Percentiles rank a stretch among this genome's conserved stretches.
Conservation (phyloP, 2,888 invertebrate genomes). For the Petrolisthes cinctipes region DNA sequence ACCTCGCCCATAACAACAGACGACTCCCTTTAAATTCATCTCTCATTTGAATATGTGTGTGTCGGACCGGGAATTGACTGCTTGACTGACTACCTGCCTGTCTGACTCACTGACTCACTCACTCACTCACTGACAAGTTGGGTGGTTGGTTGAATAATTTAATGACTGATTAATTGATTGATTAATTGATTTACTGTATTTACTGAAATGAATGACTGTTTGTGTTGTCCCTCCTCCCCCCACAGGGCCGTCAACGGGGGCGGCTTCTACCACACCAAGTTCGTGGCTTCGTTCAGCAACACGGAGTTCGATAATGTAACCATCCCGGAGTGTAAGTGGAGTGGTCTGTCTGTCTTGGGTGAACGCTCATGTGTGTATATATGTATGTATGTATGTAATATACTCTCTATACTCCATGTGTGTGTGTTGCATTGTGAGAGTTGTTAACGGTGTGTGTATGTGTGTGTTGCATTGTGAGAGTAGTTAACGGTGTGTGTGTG, state of each 20-base stretch:
- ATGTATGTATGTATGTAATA: background rate
- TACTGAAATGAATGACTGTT: background rate
- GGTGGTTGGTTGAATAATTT: too few species aligned
- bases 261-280: constrained; percentile 59
- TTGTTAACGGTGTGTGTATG: background rate
- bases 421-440: background rate
- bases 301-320: constrained; percentile 59
- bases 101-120: too few species aligned
- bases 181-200: background rate
- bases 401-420: background rate
- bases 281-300: constrained; percentile 45
- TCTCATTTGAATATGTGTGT: too few species aligned
- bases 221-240: background rate
- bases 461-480: background rate
- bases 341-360: background rate
- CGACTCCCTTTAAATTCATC: too few species aligned
- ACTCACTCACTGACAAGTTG: too few species aligned
- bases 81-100: too few species aligned
- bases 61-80: too few species aligned
- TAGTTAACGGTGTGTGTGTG: background rate
- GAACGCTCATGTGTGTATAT: background rate
- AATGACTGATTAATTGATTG: too few species aligned
- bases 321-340: constrained; percentile 56
- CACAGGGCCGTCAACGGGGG: constrained; percentile 44
- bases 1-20: too few species aligned